Conservation (phyloP, 2,797 vertebrate genomes). For the Gallinago stenura region DNA sequence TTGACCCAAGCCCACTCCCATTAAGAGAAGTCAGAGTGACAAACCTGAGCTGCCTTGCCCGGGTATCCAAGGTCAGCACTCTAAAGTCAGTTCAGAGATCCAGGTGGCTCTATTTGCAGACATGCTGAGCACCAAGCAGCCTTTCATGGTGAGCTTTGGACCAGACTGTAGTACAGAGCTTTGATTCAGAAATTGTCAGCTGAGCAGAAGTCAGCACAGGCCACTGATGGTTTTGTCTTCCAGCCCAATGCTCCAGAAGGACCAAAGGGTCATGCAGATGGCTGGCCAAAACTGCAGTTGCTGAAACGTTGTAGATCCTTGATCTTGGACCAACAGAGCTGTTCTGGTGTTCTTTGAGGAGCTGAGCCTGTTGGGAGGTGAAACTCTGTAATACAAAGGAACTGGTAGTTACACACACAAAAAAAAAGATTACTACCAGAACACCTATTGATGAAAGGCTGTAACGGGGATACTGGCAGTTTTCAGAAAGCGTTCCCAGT, state of each 20-base stretch:
- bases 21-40: not conserved
- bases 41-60: not conserved
- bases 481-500: not conserved
- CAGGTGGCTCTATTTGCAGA: not conserved
- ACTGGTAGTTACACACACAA: not conserved
- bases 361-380: not conserved
- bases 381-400: not conserved
- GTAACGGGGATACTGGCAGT: not conserved
- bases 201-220: not conserved
- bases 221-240: not conserved
- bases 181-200: not conserved
- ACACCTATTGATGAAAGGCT: constrained; percentile 32
- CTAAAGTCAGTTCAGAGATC: not conserved
- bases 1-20: not conserved
- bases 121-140: fast-evolving
- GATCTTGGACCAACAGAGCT: fast-evolving
- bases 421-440: constrained; percentile 2
- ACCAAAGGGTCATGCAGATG: fast-evolving
- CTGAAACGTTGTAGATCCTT: not conserved
- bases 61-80: fast-evolving
- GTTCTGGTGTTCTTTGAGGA: not conserved
- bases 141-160: not conserved
- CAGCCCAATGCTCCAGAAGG: not conserved
- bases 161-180: not conserved
- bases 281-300: constrained; percentile 2